Conservation (phyloP, 2,113 vertebrate species). For the Nibea albiflora region DNA sequence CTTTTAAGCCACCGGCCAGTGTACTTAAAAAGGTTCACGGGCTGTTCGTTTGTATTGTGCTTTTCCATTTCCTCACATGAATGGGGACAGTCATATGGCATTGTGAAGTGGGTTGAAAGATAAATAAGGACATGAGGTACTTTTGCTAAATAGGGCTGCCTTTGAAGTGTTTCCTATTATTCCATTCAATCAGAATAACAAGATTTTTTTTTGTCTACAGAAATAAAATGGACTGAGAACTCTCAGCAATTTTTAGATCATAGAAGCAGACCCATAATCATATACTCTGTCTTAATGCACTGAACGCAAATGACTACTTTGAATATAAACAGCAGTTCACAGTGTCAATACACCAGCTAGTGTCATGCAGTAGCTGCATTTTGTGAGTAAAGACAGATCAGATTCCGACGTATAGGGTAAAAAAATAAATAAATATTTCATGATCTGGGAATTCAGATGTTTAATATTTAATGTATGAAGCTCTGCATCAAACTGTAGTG, state of each 20-base stretch:
- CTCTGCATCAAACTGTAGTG: constrained; percentile 23
- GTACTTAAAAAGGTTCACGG: background rate
- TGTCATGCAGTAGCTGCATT: background rate
- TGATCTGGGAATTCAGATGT: constrained; percentile 31
- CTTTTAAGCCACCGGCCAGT: constrained; percentile 19
- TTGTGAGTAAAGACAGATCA: background rate
- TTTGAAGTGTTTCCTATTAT: constrained; percentile 43
- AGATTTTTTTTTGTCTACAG: constrained; percentile 6
- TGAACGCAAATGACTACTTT: constrained; percentile 1
- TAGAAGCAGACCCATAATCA: background rate
- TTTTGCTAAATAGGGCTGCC: constrained; percentile 36
- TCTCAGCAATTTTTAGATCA: background rate
- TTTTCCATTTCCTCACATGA: constrained; percentile 49
- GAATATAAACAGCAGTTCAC: background rate
- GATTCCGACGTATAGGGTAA: background rate
- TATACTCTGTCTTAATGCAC: background rate
- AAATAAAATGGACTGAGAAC: constrained; percentile 15
- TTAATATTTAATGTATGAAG: constrained; percentile 46
- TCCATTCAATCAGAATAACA: background rate
- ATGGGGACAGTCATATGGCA: background rate
- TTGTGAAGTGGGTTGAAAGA: constrained; percentile 20
- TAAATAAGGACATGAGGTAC: constrained; percentile 11
- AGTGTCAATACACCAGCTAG: background rate
- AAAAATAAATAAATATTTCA: constrained; percentile 43
- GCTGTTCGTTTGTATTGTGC: constrained; percentile 14